Percentiles rank a stretch among this genome's conserved stretches.
These are phyloP conservation scores for Criorhina ranunculi DNA, from an alignment of 2,888 invertebrate genomes.

Conservation along the genomic window DNA sequence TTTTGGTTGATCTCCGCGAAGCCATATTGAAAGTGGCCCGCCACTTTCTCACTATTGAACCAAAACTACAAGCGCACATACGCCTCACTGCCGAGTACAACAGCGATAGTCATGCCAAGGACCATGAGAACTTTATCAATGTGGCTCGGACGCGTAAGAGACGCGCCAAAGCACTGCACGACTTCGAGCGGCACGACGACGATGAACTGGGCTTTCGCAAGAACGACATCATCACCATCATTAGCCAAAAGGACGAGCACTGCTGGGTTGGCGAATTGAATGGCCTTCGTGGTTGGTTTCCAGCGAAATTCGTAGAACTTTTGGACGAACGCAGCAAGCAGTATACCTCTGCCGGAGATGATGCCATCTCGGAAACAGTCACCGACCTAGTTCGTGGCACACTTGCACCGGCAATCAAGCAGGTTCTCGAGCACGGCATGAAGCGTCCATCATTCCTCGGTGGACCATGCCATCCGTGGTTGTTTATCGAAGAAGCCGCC, in stretches of 20 bases:
- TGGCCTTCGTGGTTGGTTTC: slow-evolving; percentile 98
- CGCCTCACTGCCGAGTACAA: slow-evolving; percentile 95
- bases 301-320: slow-evolving; percentile 97
- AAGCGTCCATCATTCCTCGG: slow-evolving; percentile 95
- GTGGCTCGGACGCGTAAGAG: slow-evolving; percentile 94
- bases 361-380: slow-evolving; percentile 97
- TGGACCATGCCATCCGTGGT: slow-evolving; percentile 98
- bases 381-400: slow-evolving; percentile 98
- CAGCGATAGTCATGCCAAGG: slow-evolving; percentile 97
- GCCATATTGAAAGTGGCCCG: slow-evolving; percentile 96
- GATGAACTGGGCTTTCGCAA: slow-evolving; percentile 99
- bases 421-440: slow-evolving; percentile 97
- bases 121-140: slow-evolving; percentile 97
- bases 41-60: slow-evolving; percentile 97
- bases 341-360: slow-evolving; percentile 97
- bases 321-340: slow-evolving; percentile 97
- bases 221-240: slow-evolving; percentile 98
- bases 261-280: slow-evolving; percentile 99
- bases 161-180: slow-evolving; percentile 97
- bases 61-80: slow-evolving; percentile 92
- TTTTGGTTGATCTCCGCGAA: slow-evolving; percentile 98
- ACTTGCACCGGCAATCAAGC: slow-evolving; percentile 96
- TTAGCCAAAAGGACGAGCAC: slow-evolving; percentile 98
- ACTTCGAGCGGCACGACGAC: slow-evolving; percentile 98
- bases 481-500: slow-evolving; percentile 99